Evolutionary conservation across 1,140 invertebrate genomes (phyloP), one percentile per base, ranked within the genome.

Genomic region (Lepeophtheirus salmonis): DNA sequence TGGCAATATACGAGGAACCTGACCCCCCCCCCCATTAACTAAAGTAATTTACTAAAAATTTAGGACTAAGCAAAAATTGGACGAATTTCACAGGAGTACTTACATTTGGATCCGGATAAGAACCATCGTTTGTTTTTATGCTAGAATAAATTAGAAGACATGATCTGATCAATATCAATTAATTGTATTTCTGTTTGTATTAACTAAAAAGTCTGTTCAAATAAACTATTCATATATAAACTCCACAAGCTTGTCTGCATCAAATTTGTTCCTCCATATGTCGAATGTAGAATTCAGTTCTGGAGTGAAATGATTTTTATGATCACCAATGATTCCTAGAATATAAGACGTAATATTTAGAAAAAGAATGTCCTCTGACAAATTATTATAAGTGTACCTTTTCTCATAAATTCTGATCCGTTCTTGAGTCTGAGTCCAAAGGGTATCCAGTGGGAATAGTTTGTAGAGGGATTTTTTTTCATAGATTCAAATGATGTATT

Each of bases 401-500:
- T 57, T 4, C 55, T 17, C 55, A 57, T 57, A 30, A 57, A 57
- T 41, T 24, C 20, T 20, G 23, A 14, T 16, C 26, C 23, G 16
- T 16, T 17, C 16, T 24, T 24, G 25, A 26, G 1, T 26, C 13
- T 12, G 16, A 57, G 26, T 14, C 55, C 55, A 30, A 57, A 48
- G 14, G 22, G 21, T 1, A 23, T 21, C 55, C 55, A 57, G 21
- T 57, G 55, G 2, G 23, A 16, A 21, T 57, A 57, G 21, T 57
- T 57, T 20, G 55, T 26, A 2, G 55, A 20, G 4, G 55, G 55
- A 57, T 57, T 57, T 14, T 17, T 30, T 30, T 57, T 57, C 55
- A 57, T 57, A n/a, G 55, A 24, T 2, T 57, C 55, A 21, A 57
- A 57, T 41, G 55, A 23, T 14, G 55, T 57, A 17, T 57, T 41